Percentiles rank a stretch among this genome's conserved stretches.
Conservation (phyloP, 2,797 vertebrate genomes). For the Heliangelus exortis region DNA sequence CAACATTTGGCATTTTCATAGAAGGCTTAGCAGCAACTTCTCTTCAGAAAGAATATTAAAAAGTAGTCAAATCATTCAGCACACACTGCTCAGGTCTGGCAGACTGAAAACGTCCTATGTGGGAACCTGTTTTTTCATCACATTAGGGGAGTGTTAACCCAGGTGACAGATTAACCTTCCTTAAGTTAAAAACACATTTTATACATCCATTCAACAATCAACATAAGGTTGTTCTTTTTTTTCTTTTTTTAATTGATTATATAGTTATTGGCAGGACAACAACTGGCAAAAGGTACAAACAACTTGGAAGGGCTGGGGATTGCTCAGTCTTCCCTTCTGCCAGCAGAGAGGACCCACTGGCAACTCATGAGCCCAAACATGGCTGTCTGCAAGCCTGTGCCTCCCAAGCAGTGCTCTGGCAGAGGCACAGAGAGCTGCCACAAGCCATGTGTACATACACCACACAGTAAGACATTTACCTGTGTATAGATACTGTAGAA, state of each 20-base stretch:
- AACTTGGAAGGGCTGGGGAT: neutral
- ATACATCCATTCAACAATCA: neutral
- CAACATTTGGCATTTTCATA: neutral
- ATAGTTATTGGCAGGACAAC: neutral
- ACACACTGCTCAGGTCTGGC: neutral
- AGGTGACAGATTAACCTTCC: neutral
- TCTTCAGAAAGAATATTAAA: neutral
- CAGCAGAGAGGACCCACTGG: neutral
- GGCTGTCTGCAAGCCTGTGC: neutral
- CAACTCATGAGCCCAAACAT: neutral
- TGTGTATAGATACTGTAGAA: slow-evolving; percentile 95
- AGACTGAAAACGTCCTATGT: neutral
- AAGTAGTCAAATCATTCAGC: neutral
- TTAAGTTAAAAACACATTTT: neutral
- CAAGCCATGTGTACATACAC: neutral
- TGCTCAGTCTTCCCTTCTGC: neutral
- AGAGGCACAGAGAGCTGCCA: neutral
- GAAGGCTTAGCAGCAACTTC: neutral
- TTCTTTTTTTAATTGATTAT: neutral
- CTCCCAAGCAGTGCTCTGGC: neutral
- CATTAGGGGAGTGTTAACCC: neutral
- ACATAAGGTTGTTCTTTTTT: neutral
- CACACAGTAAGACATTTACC: slow-evolving; percentile 76
- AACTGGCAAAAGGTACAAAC: slow-evolving; percentile 32
- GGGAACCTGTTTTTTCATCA: neutral